Percentiles rank a stretch among this genome's conserved stretches.
Evolutionary conservation across 2,888 invertebrate species (phyloP).

Genomic region (Pseudeuparius sepicola): DNA sequence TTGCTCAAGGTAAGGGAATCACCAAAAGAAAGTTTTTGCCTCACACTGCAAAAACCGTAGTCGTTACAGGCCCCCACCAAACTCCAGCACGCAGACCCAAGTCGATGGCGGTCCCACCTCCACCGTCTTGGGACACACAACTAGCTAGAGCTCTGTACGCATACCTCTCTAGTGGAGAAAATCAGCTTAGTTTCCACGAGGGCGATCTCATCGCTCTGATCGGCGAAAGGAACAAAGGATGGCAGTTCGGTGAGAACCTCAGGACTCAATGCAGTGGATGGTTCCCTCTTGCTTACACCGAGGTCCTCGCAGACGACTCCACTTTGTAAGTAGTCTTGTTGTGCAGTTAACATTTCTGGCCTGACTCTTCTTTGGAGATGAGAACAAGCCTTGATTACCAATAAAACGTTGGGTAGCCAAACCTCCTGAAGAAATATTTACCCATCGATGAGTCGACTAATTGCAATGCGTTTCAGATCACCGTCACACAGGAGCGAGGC

Average conservation of each 20-base stretch:
- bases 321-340: slow-evolving; percentile 48
- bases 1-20: slow-evolving; percentile 49
- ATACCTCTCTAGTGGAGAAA: slow-evolving; percentile 81
- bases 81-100: slow-evolving; percentile 49
- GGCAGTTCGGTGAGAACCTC: slow-evolving; percentile 95
- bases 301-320: slow-evolving; percentile 56
- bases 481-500: slow-evolving; percentile 30
- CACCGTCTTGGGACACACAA: slow-evolving; percentile 59
- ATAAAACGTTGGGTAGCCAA: too few species aligned
- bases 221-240: slow-evolving; percentile 87
- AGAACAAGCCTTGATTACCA: too few species aligned
- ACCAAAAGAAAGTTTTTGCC: too few species aligned
- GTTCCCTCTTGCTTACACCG: slow-evolving; percentile 94
- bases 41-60: slow-evolving; percentile 1
- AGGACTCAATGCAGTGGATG: slow-evolving; percentile 87
- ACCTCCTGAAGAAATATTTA: too few species aligned
- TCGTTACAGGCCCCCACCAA: too few species aligned
- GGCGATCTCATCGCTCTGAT: slow-evolving; percentile 81
- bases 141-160: slow-evolving; percentile 80
- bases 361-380: too few species aligned
- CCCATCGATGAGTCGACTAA: too few species aligned
- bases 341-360: too few species aligned
- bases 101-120: slow-evolving; percentile 50
- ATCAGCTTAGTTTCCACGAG: slow-evolving; percentile 85
- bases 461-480: slow-evolving; percentile 32